Percentiles rank a stretch among this genome's conserved stretches.
Evolutionary conservation across 2,113 vertebrate species (phyloP).

Genomic region (Sylvilagus bachmani): DNA sequence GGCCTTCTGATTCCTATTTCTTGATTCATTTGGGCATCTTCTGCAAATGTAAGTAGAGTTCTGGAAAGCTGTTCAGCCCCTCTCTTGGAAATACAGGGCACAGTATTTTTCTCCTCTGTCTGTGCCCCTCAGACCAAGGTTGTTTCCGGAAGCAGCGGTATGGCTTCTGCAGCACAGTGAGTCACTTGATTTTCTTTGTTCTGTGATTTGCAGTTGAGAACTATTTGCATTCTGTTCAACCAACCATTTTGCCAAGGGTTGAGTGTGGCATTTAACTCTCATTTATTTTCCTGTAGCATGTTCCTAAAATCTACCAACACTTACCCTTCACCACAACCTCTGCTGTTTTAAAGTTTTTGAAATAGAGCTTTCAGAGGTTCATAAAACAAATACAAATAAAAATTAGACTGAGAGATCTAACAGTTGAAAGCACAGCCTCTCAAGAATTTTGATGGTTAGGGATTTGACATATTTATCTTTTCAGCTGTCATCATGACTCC

Average conservation of each 20-base stretch:
- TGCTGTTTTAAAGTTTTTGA: background rate
- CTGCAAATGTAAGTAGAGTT: slow-evolving; percentile 63
- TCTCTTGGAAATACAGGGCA: slow-evolving; percentile 22
- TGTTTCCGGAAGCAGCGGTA: background rate
- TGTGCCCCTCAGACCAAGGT: slow-evolving; percentile 29
- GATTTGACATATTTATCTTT: slow-evolving; percentile 76
- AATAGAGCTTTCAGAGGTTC: slow-evolving; percentile 36
- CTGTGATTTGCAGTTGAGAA: slow-evolving; percentile 66
- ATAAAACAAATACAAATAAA: slow-evolving; percentile 2
- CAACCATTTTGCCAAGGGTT: background rate
- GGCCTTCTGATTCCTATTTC: slow-evolving; percentile 50
- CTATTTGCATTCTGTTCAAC: slow-evolving; percentile 33
- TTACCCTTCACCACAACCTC: slow-evolving; percentile 32
- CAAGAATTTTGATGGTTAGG: background rate
- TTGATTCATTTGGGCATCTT: slow-evolving; percentile 64
- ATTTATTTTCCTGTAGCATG: slow-evolving; percentile 65
- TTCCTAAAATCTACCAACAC: slow-evolving; percentile 39
- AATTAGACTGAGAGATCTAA: background rate
- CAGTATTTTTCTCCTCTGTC: slow-evolving; percentile 50
- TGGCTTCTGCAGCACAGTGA: background rate
- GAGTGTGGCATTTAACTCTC: slow-evolving; percentile 37
- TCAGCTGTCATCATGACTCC: slow-evolving; percentile 98
- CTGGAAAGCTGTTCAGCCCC: slow-evolving; percentile 59
- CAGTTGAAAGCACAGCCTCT: background rate
- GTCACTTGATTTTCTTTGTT: slow-evolving; percentile 53